Conservation (phyloP, 2,113 vertebrate genomes). For the Nesogale talazaci region DNA sequence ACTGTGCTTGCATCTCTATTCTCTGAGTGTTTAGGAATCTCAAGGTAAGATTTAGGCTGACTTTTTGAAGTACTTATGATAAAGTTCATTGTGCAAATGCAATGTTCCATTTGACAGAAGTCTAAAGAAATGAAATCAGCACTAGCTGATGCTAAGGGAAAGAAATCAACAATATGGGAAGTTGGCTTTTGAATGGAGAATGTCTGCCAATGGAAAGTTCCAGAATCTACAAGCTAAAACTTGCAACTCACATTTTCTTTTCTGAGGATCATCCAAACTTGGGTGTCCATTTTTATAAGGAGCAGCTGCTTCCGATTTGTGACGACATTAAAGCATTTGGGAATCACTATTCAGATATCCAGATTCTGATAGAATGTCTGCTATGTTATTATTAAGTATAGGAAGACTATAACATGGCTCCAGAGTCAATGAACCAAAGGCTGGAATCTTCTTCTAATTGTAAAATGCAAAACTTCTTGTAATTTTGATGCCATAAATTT, state of each 20-base stretch:
- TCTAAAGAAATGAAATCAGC: not conserved
- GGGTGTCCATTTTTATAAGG: conserved; percentile 17
- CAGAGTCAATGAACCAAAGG: conserved; percentile 28
- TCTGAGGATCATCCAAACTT: not conserved
- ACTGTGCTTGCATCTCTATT: conserved; percentile 11
- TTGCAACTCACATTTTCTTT: not conserved
- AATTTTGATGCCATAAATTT: conserved; percentile 68
- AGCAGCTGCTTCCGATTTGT: conserved; percentile 63
- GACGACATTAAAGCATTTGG: conserved; percentile 36
- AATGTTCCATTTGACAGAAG: not conserved
- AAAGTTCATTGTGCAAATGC: conserved; percentile 12
- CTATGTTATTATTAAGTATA: not conserved
- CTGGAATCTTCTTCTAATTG: conserved; percentile 54
- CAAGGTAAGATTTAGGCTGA: not conserved
- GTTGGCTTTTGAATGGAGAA: not conserved
- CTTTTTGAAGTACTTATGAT: not conserved
- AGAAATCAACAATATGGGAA: not conserved
- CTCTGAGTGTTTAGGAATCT: not conserved
- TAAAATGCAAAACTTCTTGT: conserved; percentile 59
- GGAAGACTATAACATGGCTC: not conserved
- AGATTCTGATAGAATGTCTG: conserved; percentile 56
- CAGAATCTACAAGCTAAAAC: not conserved
- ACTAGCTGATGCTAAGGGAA: not conserved
- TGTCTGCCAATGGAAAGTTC: not conserved
- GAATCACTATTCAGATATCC: conserved; percentile 55